These are phyloP conservation scores for Drosophila miranda DNA, from an alignment of 1,140 invertebrate species.

Conservation along the genomic window DNA sequence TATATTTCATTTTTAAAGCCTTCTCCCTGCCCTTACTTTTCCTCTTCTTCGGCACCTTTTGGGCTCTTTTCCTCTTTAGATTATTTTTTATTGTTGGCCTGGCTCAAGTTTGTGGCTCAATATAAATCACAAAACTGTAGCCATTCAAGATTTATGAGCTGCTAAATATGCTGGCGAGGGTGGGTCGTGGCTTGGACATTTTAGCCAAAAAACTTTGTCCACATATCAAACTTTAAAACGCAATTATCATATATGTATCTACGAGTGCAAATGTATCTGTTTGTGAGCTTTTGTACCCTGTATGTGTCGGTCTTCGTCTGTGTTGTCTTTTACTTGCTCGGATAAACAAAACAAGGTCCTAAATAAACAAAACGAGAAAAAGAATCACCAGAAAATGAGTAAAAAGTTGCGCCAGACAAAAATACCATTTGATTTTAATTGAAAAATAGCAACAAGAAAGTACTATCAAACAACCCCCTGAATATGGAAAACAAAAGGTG, in stretches of 20 bases:
- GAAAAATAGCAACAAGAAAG: conserved; percentile 56
- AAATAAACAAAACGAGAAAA: conserved; percentile 64
- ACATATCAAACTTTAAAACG: conserved; percentile 60
- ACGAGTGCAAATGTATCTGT: neutral
- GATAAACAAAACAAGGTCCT: conserved; percentile 69
- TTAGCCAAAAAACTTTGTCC: conserved; percentile 41
- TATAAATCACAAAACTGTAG: conserved; percentile 69
- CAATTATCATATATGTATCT: conserved; percentile 61
- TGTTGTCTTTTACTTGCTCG: conserved; percentile 65
- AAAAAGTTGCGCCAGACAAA: conserved; percentile 51
- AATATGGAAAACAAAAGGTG: conserved; percentile 7
- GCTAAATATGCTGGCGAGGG: conserved; percentile 61
- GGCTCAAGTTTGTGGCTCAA: conserved; percentile 41
- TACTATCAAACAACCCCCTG: neutral
- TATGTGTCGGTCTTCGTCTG: conserved; percentile 23
- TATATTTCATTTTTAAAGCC: conserved; percentile 17
- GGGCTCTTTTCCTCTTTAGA: conserved; percentile 3
- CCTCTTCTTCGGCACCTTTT: neutral
- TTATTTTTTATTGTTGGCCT: conserved; percentile 18
- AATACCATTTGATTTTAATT: conserved; percentile 71
- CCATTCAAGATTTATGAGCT: conserved; percentile 76
- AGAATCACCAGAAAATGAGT: conserved; percentile 38
- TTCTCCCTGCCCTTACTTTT: neutral
- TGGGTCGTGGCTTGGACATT: conserved; percentile 15
- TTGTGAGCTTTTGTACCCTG: conserved; percentile 12